A percentile compares a stretch with the other conserved stretches of the same genome.
Evolutionary conservation across 2,113 vertebrate genomes (phyloP).

Genomic region (Nyctibius bracteatus): DNA sequence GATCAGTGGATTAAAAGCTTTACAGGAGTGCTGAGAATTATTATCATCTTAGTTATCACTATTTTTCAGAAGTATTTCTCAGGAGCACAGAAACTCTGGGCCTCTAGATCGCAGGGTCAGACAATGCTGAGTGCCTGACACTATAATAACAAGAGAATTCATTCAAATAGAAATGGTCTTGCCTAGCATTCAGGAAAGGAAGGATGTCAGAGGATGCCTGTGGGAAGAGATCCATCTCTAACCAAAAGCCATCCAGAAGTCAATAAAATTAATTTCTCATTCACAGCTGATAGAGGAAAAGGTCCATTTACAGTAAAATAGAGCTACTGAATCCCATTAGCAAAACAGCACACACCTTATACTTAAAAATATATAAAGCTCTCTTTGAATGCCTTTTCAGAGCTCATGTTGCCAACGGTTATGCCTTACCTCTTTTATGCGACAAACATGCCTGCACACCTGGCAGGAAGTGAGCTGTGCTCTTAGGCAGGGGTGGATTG

Average conservation of each 20-base stretch:
- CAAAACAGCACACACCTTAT: background rate
- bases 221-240: background rate
- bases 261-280: constrained; percentile 33
- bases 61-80: constrained; percentile 29
- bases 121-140: constrained; percentile 7
- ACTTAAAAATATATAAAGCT: background rate
- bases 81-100: constrained; percentile 2
- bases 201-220: background rate
- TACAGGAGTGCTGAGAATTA: constrained; percentile 40
- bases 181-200: background rate
- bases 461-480: constrained; percentile 10
- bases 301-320: background rate
- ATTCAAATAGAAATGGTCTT: background rate
- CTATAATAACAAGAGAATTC: background rate
- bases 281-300: background rate
- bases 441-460: constrained; percentile 55
- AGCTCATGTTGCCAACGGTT: constrained; percentile 9
- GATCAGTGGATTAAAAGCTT: constrained; percentile 61
- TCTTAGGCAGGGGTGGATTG: background rate
- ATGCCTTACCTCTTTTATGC: constrained; percentile 19
- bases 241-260: background rate
- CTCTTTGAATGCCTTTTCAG: background rate
- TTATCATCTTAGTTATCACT: constrained; percentile 60
- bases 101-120: constrained; percentile 38
- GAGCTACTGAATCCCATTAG: background rate